Evolutionary conservation across 1,140 invertebrate species (phyloP), one percentile per base, ranked within the genome.

Genomic region (Zophobas morio): DNA sequence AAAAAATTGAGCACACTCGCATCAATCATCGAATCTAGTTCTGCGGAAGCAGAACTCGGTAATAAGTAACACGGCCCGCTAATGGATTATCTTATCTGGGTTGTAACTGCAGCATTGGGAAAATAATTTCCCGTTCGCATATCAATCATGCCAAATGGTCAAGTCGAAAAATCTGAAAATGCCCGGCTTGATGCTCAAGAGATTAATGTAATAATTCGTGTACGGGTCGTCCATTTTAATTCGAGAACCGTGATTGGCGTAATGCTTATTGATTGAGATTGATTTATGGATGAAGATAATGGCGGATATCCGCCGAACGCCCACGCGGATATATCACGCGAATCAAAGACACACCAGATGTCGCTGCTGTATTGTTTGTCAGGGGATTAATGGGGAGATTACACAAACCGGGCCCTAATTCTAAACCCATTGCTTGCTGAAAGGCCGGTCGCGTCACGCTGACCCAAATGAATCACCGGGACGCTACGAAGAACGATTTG

Each of bases 201-300:
- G 77, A 78, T 78, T 78, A 78, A 75, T 75, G 77, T 63, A 78
- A 78, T 78, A 78, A 78, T 78, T 75, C 77, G 73, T 71, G 74
- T 34, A 47, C 49, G 46, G 47, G 57, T 71, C 77, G 47, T 71
- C 47, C 70, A 66, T 75, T 78, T 70, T 78, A 76, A 78, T 78
- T 78, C 63, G 36, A 75, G 36, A 46, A 40, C 74, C 77, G 60
- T 78, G 77, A 78, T 78, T 78, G 77, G 77, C 77, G 56, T 78
- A 78, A 78, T 78, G 74, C 74, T 40, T 76, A 78, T 78, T 78
- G 77, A 78, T 63, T 76, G 77, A 72, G 77, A 78, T 78, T 78
- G 77, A 78, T 78, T 78, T 75, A 78, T 78, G 77, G 49, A 54
- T 66, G 74, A 35, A 47, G 74, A 78, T 75, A 75, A 78, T 78